Conservation (phyloP, 1,140 invertebrate genomes). For the Contarinia nasturtii region DNA sequence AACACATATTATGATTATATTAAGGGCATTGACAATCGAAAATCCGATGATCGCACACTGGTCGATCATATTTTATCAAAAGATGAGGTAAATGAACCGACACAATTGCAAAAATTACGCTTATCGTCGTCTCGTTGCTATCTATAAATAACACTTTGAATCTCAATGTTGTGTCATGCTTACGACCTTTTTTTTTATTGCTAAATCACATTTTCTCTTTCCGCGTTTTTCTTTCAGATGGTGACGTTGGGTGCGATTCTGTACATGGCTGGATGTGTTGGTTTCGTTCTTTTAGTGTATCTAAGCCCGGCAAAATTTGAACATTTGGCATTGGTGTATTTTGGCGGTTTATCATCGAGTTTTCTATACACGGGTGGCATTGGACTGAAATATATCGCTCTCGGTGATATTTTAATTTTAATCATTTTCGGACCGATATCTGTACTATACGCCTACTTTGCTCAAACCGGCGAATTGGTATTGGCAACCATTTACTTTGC, state of each 20-base stretch:
- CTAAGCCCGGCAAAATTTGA: conserved; percentile 83
- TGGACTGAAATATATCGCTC: conserved; percentile 80
- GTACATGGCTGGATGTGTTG: conserved; percentile 73
- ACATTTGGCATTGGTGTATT: conserved; percentile 82
- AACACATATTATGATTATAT: conserved; percentile 92
- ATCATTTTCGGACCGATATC: conserved; percentile 87
- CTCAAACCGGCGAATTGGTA: conserved; percentile 71
- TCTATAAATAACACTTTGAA: background rate
- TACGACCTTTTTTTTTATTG: background rate
- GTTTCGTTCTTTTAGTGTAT: conserved; percentile 59
- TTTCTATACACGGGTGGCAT: conserved; percentile 87
- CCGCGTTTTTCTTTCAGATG: conserved; percentile 24
- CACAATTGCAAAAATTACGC: no score
- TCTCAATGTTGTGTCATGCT: background rate
- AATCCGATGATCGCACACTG: conserved; percentile 79
- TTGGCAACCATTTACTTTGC: conserved; percentile 82
- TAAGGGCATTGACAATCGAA: conserved; percentile 80
- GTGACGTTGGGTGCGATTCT: conserved; percentile 70
- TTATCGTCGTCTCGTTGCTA: background rate
- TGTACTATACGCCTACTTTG: conserved; percentile 84
- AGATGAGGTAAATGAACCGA: conserved; percentile 17
- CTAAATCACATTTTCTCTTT: background rate
- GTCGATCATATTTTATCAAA: conserved; percentile 66
- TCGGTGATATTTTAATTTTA: conserved; percentile 79
- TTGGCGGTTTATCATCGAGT: conserved; percentile 88